Evolutionary conservation across 2,113 vertebrate species (phyloP), one percentile per base, ranked within the genome.

Genomic region (Heliornis fulica): DNA sequence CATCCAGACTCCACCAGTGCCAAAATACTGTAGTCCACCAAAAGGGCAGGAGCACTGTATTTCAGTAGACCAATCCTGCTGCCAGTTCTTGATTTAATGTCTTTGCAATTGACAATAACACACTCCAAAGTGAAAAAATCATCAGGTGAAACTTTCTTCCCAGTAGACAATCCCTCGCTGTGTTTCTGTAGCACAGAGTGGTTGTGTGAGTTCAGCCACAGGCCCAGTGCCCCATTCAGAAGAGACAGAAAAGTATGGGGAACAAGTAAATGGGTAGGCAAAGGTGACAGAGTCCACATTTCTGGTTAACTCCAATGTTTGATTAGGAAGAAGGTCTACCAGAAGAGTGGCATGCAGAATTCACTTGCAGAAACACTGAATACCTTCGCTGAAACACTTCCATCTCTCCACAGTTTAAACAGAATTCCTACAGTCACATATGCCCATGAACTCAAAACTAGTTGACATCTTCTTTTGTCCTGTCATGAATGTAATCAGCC

Each of bases 131-230:
- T 71, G 66, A 82, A 96, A 71, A 66, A 83, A 60, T 81, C 40
- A 45, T n/a, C 79, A 93, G 75, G 68, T 94, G 34, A 87, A 95
- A 76, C 32, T 92, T 89, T 96, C 94, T 94, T 70, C 93, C 87
- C 81, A 90, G 74, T 1, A 96, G 95, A 96, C 90, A 89, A 76
- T 79, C 75, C 23, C 45, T 87, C 76, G 36, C 18, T 54, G 43
- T 88, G 75, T 93, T 95, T 97, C 92, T 95, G 81, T 87, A 94
- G 89, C 95, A 91, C 88, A 92, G 96, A 97, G 90, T 79, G 91
- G n/a, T 90, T 38, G n/a, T 89, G 34, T 76, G 83, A 90, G 78
- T 95, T 96, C 92, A 95, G 72, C 88, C 82, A 92, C 22, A 88
- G 69, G 71, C 63, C 95, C 92, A 95, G 68, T 57, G 63, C 93